Evolutionary conservation across 2,888 invertebrate genomes (phyloP).

Genomic region (Eurytoma adleriae): DNA sequence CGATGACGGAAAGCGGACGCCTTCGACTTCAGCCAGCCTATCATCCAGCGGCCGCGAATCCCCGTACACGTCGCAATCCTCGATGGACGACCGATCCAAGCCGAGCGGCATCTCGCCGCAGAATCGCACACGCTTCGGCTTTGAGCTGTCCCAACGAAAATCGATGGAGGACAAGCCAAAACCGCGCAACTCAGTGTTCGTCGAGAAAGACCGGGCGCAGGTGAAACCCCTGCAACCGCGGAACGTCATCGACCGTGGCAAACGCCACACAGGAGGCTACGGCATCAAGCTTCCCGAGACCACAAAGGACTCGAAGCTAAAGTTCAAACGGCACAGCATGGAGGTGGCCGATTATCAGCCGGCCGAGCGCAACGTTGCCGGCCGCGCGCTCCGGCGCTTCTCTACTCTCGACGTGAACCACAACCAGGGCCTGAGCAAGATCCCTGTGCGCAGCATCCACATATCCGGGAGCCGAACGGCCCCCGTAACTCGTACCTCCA

Average conservation of each 20-base stretch:
- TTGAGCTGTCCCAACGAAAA: constrained; percentile 43
- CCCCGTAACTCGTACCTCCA: constrained; percentile 72
- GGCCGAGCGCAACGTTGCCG: constrained; percentile 56
- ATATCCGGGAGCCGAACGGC: constrained; percentile 72
- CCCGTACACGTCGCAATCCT: constrained; percentile 16
- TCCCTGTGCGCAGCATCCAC: constrained; percentile 69
- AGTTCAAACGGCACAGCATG: constrained; percentile 70
- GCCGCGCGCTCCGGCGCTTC: constrained; percentile 61
- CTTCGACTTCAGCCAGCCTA: constrained; percentile 35
- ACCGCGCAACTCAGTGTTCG: constrained; percentile 57
- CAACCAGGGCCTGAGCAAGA: constrained; percentile 73
- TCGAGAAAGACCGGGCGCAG: constrained; percentile 63
- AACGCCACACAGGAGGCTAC: constrained; percentile 70
- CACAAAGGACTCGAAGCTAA: constrained; percentile 68
- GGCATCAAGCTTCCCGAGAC: constrained; percentile 63
- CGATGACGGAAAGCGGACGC: constrained; percentile 61
- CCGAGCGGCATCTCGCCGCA: neutral
- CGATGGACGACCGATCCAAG: constrained; percentile 1
- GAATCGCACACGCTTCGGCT: constrained; percentile 59
- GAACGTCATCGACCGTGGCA: constrained; percentile 65
- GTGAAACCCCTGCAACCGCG: constrained; percentile 62
- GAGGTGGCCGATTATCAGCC: constrained; percentile 67
- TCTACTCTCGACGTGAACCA: constrained; percentile 72
- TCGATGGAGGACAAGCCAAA: constrained; percentile 36
- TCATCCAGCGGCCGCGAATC: constrained; percentile 40